Evolutionary conservation across 2,888 invertebrate genomes (phyloP).

Genomic region (Pammene fasciana): DNA sequence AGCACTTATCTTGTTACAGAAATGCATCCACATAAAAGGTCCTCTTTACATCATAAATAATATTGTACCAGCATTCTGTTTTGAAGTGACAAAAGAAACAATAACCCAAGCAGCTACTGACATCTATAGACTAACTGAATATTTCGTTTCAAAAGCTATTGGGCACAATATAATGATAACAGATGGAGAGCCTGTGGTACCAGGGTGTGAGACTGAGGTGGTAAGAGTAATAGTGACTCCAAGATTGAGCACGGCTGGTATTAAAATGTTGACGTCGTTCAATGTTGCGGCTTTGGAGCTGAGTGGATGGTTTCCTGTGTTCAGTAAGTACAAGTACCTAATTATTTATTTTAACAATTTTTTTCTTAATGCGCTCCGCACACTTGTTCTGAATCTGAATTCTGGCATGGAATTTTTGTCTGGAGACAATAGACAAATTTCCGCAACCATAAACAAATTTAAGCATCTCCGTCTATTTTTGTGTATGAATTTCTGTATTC

Average conservation of each 20-base stretch:
- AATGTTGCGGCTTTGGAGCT: constrained; percentile 90
- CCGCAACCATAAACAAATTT: no score
- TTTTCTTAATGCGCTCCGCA: not conserved
- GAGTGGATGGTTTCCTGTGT: constrained; percentile 89
- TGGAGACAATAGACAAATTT: not conserved
- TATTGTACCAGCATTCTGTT: constrained; percentile 88
- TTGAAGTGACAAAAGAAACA: constrained; percentile 75
- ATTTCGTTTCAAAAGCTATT: constrained; percentile 84
- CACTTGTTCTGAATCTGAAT: no score
- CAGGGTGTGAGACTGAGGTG: constrained; percentile 56
- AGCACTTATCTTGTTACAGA: constrained; percentile 71
- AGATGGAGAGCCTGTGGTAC: constrained; percentile 67
- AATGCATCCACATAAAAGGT: constrained; percentile 79
- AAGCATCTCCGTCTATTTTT: no score
- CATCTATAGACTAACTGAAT: constrained; percentile 78
- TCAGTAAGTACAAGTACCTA: constrained; percentile 77
- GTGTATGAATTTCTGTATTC: no score
- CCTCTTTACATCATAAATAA: constrained; percentile 81
- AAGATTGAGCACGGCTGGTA: constrained; percentile 80
- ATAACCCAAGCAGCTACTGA: constrained; percentile 59
- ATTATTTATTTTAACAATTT: not conserved
- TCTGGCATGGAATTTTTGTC: no score
- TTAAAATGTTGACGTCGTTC: constrained; percentile 83
- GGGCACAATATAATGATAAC: constrained; percentile 91
- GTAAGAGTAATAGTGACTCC: constrained; percentile 87